Evolutionary conservation across 1,140 invertebrate genomes (phyloP).

Genomic region (Drepana arcuata): DNA sequence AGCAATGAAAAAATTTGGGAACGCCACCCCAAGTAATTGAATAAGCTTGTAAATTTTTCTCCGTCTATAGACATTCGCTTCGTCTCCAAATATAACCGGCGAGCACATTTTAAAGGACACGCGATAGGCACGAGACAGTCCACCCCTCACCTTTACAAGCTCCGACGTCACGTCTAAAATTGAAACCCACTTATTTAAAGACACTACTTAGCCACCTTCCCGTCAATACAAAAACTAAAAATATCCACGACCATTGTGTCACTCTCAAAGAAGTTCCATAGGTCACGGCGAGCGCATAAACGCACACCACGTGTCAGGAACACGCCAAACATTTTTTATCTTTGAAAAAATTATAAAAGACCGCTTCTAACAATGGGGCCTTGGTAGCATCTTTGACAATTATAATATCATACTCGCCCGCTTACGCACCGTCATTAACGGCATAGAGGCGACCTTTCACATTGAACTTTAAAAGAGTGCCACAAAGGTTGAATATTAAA

Average conservation of each 20-base stretch:
- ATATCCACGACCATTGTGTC: constrained; percentile 66
- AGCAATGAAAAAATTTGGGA: too few species aligned
- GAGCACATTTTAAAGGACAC: constrained; percentile 40
- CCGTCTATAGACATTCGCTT: constrained; percentile 7
- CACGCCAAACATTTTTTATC: constrained; percentile 71
- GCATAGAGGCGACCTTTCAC: constrained; percentile 16
- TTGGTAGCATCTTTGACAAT: constrained; percentile 72
- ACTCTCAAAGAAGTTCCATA: constrained; percentile 67
- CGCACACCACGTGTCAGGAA: constrained; percentile 63
- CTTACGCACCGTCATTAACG: constrained; percentile 34
- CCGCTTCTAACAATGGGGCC: constrained; percentile 56
- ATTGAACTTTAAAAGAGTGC: constrained; percentile 40
- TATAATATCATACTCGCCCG: constrained; percentile 53
- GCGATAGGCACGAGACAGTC: constrained; percentile 58
- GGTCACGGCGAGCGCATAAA: constrained; percentile 60
- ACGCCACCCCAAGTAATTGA: too few species aligned
- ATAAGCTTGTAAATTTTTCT: too few species aligned
- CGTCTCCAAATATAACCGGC: constrained; percentile 31
- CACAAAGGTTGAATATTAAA: constrained; percentile 29
- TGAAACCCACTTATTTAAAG: constrained; percentile 69
- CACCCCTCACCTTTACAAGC: constrained; percentile 54
- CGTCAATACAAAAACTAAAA: constrained; percentile 66
- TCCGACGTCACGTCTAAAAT: constrained; percentile 65
- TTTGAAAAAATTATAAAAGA: constrained; percentile 68
- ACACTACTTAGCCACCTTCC: constrained; percentile 68